Conservation (phyloP, 2,888 invertebrate genomes). For the Helicoverpa assulta region DNA sequence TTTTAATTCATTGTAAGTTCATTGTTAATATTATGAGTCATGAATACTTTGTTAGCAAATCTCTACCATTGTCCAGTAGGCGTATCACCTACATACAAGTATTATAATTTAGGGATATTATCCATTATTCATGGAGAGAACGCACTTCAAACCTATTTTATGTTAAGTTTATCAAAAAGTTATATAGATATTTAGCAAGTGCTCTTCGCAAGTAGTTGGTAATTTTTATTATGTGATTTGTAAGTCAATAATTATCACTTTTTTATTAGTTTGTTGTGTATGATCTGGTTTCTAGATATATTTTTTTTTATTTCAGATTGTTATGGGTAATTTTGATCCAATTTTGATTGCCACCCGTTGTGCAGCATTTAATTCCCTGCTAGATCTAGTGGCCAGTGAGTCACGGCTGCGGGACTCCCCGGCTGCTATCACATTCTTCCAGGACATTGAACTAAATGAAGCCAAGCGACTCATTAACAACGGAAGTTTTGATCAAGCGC, state of each 20-base stretch:
- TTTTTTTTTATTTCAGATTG: conserved; percentile 80
- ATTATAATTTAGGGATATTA: background rate
- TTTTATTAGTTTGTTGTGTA: no score
- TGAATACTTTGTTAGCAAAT: conserved; percentile 1
- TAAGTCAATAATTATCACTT: no score
- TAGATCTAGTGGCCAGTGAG: conserved; percentile 90
- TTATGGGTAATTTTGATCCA: conserved; percentile 93
- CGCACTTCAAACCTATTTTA: background rate
- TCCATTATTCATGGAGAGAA: no score
- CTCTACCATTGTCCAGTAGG: conserved; percentile 25
- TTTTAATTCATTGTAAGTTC: conserved; percentile 1
- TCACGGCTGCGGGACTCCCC: conserved; percentile 90
- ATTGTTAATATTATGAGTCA: conserved; percentile 51
- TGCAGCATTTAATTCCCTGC: conserved; percentile 91
- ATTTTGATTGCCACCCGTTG: conserved; percentile 92
- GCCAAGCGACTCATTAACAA: conserved; percentile 91
- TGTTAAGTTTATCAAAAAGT: background rate
- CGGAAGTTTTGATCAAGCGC: conserved; percentile 91
- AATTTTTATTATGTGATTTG: background rate
- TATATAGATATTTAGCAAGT: conserved; percentile 21
- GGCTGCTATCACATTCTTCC: conserved; percentile 91
- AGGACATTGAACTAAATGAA: conserved; percentile 91
- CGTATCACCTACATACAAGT: conserved; percentile 24
- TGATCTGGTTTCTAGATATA: background rate
- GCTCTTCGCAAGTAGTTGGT: background rate